Conservation (phyloP, 2,797 vertebrate species). For the Gymnothorax javanicus region DNA sequence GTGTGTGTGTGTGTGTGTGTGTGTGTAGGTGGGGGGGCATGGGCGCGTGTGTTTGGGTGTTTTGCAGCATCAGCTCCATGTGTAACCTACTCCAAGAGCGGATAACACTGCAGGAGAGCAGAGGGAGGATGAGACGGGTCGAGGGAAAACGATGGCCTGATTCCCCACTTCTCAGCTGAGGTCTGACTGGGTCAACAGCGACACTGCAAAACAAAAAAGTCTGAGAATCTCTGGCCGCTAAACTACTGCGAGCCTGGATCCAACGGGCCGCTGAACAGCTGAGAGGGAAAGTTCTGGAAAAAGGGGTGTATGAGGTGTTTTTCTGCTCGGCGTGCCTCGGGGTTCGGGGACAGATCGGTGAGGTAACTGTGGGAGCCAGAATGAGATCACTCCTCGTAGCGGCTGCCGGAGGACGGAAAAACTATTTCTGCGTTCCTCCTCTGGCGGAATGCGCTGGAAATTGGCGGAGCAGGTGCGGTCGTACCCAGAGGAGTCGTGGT, state of each 20-base stretch:
- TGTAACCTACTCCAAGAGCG: not conserved
- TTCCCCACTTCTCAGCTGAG: not conserved
- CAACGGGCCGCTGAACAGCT: constrained; percentile 49
- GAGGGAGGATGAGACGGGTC: not conserved
- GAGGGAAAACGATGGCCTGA: not conserved
- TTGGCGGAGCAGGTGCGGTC: constrained; percentile 46
- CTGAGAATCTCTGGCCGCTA: constrained; percentile 29
- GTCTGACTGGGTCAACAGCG: constrained; percentile 27
- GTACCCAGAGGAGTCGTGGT: constrained; percentile 9
- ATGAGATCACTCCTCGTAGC: constrained; percentile 29
- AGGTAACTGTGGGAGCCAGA: constrained; percentile 10
- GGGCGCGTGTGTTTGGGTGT: not conserved
- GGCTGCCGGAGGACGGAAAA: constrained; percentile 14
- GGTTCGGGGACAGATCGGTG: not conserved
- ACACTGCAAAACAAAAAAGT: constrained; percentile 41
- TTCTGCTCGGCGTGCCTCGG: constrained; percentile 11
- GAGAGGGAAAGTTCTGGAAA: constrained; percentile 59
- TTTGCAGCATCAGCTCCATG: not conserved
- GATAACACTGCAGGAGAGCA: not conserved
- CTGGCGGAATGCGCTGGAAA: constrained; percentile 21
- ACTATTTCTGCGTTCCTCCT: constrained; percentile 8
- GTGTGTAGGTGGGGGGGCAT: too few relatives aligned
- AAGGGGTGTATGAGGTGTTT: constrained; percentile 46
- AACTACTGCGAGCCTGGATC: constrained; percentile 49
- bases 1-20: too few relatives aligned